phyloP scores from a whole-genome alignment of 2,888 invertebrate genomes.

The Serripes groenlandicus region DNA sequence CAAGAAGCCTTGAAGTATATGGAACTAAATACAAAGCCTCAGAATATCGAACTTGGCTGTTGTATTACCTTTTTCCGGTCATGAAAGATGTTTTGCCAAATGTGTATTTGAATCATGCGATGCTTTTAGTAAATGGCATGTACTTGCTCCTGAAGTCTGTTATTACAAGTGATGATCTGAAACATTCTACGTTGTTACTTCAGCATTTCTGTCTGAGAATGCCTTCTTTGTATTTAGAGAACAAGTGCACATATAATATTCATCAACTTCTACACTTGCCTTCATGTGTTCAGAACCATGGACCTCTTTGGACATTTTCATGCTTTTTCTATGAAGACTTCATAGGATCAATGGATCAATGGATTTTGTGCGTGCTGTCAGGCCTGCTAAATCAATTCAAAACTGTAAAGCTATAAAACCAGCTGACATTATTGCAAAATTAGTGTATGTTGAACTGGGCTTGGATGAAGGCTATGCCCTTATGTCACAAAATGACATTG shows the following conservation, averaged over 20 bases:
- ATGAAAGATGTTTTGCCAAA: conserved; percentile 3
- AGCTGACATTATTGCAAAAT: neutral
- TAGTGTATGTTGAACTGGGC: conserved; percentile 10
- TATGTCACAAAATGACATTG: neutral
- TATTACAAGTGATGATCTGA: neutral
- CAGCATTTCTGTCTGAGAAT: conserved; percentile 3
- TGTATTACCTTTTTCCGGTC: conserved; percentile 12
- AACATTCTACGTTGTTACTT: neutral
- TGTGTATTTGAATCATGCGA: conserved; percentile 6
- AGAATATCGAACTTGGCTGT: conserved; percentile 11
- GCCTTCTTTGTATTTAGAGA: neutral
- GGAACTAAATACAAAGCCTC: conserved; percentile 7
- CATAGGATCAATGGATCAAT: conserved; percentile 13
- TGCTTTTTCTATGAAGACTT: conserved; percentile 51
- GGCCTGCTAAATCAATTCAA: neutral
- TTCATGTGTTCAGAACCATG: neutral
- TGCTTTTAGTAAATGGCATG: conserved; percentile 5
- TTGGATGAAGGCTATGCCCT: conserved; percentile 5
- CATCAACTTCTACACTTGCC: conserved; percentile 13
- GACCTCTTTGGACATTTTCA: conserved; percentile 13
- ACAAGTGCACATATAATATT: conserved; percentile 3
- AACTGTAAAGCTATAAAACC: neutral
- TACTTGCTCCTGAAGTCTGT: neutral
- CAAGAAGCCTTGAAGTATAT: neutral
- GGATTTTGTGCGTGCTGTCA: neutral